phyloP scores from a whole-genome alignment of 1,140 invertebrate species.

The Bombus huntii region DNA sequence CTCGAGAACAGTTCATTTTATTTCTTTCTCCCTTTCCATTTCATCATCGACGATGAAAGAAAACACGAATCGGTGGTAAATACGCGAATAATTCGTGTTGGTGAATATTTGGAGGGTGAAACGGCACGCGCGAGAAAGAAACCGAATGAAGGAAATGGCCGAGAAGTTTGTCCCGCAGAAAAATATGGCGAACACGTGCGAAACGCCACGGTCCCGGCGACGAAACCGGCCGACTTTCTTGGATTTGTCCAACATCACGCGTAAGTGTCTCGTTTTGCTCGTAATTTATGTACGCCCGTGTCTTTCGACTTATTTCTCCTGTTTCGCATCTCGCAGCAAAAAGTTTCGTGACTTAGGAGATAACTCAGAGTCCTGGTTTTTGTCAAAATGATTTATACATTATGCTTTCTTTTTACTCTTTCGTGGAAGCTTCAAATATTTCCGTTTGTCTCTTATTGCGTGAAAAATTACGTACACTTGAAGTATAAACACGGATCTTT shows the following conservation, averaged over 20 bases:
- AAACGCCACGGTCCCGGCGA: slow-evolving; percentile 70
- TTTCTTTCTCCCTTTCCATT: neutral
- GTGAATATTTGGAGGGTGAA: slow-evolving; percentile 7
- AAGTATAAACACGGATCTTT: too few species aligned
- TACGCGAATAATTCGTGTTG: neutral
- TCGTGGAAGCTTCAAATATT: neutral
- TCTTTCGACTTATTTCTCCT: neutral
- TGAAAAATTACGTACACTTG: too few species aligned
- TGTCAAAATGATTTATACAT: neutral
- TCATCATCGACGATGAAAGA: slow-evolving; percentile 1
- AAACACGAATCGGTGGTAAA: neutral
- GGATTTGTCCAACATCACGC: slow-evolving; percentile 72
- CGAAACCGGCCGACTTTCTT: slow-evolving; percentile 75
- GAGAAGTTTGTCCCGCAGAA: slow-evolving; percentile 27
- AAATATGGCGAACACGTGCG: slow-evolving; percentile 68
- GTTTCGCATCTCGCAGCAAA: neutral
- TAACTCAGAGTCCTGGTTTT: neutral
- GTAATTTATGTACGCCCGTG: slow-evolving; percentile 7
- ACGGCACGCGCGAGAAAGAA: neutral
- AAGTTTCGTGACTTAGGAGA: neutral
- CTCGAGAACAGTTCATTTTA: neutral
- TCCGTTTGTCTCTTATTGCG: neutral
- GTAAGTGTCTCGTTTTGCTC: slow-evolving; percentile 58
- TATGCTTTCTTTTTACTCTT: neutral
- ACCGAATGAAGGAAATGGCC: slow-evolving; percentile 5